Conservation (phyloP, 2,113 vertebrate species). For the Dasypus novemcinctus region DNA sequence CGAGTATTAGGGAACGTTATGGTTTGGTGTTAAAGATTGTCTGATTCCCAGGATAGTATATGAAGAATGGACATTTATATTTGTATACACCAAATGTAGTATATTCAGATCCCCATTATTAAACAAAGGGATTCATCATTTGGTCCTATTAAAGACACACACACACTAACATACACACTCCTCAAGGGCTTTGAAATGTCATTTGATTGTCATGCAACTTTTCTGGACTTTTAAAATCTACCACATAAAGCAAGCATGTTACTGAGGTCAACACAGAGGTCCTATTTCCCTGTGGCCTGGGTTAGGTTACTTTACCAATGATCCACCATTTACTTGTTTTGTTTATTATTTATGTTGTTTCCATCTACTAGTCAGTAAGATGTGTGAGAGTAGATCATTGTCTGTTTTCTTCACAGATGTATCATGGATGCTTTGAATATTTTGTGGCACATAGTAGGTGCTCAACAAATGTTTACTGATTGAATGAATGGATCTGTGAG, state of each 20-base stretch:
- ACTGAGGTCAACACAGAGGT: not conserved
- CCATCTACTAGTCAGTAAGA: not conserved
- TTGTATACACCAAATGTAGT: not conserved
- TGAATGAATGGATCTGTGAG: not conserved
- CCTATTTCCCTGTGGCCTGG: not conserved
- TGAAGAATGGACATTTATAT: not conserved
- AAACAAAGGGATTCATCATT: not conserved
- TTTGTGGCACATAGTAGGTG: not conserved
- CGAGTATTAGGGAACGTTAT: not conserved
- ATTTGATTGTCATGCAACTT: not conserved
- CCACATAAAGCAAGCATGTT: not conserved
- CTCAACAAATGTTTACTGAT: not conserved
- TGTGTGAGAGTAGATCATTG: not conserved
- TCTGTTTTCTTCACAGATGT: not conserved
- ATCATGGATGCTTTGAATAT: not conserved
- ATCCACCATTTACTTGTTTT: not conserved
- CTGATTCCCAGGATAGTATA: not conserved
- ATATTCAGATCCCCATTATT: not conserved
- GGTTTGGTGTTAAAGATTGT: constrained; percentile 19
- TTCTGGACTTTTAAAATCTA: not conserved
- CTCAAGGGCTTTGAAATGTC: not conserved
- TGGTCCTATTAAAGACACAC: not conserved
- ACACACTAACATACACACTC: not conserved
- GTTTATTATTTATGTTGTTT: not conserved
- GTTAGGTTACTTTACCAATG: not conserved